These are phyloP conservation scores for Dinothrombium tinctorium DNA, from an alignment of 1,140 invertebrate genomes.

Conservation along the genomic window DNA sequence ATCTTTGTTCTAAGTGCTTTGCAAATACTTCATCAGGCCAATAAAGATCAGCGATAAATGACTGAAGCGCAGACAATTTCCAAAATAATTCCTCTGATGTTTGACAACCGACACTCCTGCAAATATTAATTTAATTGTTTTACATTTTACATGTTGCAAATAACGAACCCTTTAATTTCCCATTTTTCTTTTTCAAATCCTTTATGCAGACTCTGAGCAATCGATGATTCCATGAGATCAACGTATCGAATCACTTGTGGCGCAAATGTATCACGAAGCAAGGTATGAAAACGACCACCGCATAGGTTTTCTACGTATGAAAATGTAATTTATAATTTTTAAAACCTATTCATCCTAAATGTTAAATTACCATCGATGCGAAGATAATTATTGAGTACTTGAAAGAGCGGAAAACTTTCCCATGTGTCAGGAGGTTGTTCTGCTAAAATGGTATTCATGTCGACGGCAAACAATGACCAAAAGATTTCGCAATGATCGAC, in stretches of 20 bases:
- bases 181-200: slow-evolving; percentile 95
- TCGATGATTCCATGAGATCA: slow-evolving; percentile 97
- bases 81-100: slow-evolving; percentile 97
- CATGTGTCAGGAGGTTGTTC: slow-evolving; percentile 85
- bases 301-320: slow-evolving; percentile 63
- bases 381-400: slow-evolving; percentile 94
- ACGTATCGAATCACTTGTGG: slow-evolving; percentile 93
- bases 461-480: slow-evolving; percentile 96
- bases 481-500: slow-evolving; percentile 99
- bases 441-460: slow-evolving; percentile 92
- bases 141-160: slow-evolving; percentile 20
- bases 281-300: slow-evolving; percentile 89
- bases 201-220: slow-evolving; percentile 94
- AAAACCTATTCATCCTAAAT: slow-evolving; percentile 6
- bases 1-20: slow-evolving; percentile 78
- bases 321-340: neutral
- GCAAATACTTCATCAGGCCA: slow-evolving; percentile 97
- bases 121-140: neutral
- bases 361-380: slow-evolving; percentile 56
- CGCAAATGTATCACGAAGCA: slow-evolving; percentile 85
- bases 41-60: slow-evolving; percentile 88
- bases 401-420: slow-evolving; percentile 97
- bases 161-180: slow-evolving; percentile 70
- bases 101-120: slow-evolving; percentile 33
- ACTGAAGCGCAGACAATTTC: slow-evolving; percentile 93